Conservation (phyloP, 2,888 invertebrate species). For the Mythimna albipuncta region DNA sequence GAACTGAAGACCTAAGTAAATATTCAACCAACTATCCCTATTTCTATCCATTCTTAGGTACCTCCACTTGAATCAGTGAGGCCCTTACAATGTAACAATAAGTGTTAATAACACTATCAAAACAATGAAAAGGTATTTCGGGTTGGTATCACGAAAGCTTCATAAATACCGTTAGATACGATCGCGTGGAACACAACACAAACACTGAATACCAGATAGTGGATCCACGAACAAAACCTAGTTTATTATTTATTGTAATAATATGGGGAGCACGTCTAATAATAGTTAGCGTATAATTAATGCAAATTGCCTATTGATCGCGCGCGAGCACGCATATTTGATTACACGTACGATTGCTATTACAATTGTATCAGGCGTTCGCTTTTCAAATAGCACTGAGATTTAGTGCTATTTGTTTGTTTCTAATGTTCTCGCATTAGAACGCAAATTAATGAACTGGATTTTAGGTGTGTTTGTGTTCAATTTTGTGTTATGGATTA, state of each 20-base stretch:
- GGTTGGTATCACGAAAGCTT: slow-evolving; percentile 28
- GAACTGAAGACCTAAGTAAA: background rate
- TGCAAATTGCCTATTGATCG: slow-evolving; percentile 67
- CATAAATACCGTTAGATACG: slow-evolving; percentile 55
- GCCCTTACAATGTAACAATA: background rate
- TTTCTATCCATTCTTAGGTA: background rate
- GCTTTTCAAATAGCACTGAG: slow-evolving; percentile 33
- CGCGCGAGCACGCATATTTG: slow-evolving; percentile 60
- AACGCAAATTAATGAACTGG: slow-evolving; percentile 9
- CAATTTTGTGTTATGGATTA: background rate
- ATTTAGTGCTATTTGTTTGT: slow-evolving; percentile 45
- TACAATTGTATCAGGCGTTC: slow-evolving; percentile 61
- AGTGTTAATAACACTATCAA: slow-evolving; percentile 20
- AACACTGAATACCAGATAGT: slow-evolving; percentile 49
- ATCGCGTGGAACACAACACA: slow-evolving; percentile 43
- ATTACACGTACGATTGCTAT: slow-evolving; percentile 61
- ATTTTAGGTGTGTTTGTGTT: slow-evolving; percentile 19
- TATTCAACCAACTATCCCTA: background rate
- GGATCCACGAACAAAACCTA: slow-evolving; percentile 55
- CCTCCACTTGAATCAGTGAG: background rate
- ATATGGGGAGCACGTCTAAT: slow-evolving; percentile 52
- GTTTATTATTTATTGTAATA: slow-evolving; percentile 59
- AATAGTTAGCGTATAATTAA: slow-evolving; percentile 58
- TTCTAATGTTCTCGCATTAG: slow-evolving; percentile 21
- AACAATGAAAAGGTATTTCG: slow-evolving; percentile 41